Percentiles rank a stretch among this genome's conserved stretches.
Conservation (phyloP, 64 coral and sea anemone species). For the Orbicella faveolata region DNA sequence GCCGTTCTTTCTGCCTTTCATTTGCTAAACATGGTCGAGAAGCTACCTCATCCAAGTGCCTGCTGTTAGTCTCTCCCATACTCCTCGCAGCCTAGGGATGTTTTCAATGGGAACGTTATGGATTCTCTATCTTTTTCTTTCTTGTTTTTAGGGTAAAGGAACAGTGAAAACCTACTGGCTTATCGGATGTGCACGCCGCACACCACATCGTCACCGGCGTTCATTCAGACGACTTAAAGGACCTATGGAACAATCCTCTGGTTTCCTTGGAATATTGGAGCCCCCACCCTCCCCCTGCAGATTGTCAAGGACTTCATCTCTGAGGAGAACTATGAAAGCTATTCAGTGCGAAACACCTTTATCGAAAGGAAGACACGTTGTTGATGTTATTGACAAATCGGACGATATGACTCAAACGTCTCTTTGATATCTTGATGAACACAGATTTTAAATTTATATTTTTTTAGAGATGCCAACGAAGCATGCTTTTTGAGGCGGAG, state of each 20-base stretch:
- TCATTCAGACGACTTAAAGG: constrained; percentile 10
- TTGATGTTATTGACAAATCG: background rate
- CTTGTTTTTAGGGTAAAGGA: constrained; percentile 16
- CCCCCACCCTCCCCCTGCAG: constrained; percentile 9
- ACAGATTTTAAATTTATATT: too few relatives aligned
- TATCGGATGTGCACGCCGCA: background rate
- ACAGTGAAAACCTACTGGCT: constrained; percentile 35
- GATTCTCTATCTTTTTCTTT: background rate
- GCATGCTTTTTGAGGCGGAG: too few relatives aligned
- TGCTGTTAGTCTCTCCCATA: too few relatives aligned
- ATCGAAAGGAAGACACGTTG: background rate
- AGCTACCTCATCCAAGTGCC: too few relatives aligned
- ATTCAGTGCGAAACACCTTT: background rate
- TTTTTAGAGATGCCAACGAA: too few relatives aligned
- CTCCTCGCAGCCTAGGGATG: too few relatives aligned
- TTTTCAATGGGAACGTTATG: too few relatives aligned
- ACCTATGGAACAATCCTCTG: background rate
- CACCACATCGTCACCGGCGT: background rate
- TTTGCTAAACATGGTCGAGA: too few relatives aligned
- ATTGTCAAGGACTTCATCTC: constrained; percentile 17
- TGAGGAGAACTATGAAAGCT: constrained; percentile 33
- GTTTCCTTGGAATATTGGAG: constrained; percentile 23
- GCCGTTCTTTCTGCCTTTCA: too few relatives aligned
- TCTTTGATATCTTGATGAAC: background rate
- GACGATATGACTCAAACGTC: background rate